These are phyloP conservation scores for Acrocera orbiculus DNA, from an alignment of 2,888 invertebrate species.

Conservation along the genomic window DNA sequence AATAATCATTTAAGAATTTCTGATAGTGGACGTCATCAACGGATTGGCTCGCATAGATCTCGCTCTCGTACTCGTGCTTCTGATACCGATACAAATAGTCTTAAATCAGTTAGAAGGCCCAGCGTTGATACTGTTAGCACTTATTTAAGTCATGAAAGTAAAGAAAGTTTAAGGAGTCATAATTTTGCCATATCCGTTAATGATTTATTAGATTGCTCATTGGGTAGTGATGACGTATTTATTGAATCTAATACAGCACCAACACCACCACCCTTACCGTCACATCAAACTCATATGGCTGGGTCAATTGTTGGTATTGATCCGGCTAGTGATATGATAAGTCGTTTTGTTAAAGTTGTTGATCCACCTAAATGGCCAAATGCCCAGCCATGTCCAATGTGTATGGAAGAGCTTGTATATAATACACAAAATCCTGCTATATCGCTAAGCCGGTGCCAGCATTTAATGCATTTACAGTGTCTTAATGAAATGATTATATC, in stretches of 20 bases:
- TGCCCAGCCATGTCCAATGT: slow-evolving; percentile 54
- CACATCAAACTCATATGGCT: slow-evolving; percentile 22
- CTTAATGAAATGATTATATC: slow-evolving; percentile 55
- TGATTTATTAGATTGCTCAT: slow-evolving; percentile 51
- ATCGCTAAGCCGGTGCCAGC: slow-evolving; percentile 54
- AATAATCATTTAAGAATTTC: slow-evolving; percentile 30
- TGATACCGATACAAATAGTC: slow-evolving; percentile 42
- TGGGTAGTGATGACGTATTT: slow-evolving; percentile 56
- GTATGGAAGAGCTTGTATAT: slow-evolving; percentile 38
- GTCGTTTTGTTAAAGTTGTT: slow-evolving; percentile 50
- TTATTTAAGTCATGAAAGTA: slow-evolving; percentile 72
- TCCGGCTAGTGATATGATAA: slow-evolving; percentile 39
- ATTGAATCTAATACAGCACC: slow-evolving; percentile 14
- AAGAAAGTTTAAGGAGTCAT: slow-evolving; percentile 44
- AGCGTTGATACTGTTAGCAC: slow-evolving; percentile 80
- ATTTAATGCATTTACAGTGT: slow-evolving; percentile 66
- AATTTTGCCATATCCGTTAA: slow-evolving; percentile 37
- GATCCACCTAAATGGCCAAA: slow-evolving; percentile 47
- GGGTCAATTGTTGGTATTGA: slow-evolving; percentile 36
- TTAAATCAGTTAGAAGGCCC: slow-evolving; percentile 58
- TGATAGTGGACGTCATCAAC: slow-evolving; percentile 23
- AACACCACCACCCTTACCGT: slow-evolving; percentile 19
- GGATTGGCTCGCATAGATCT: slow-evolving; percentile 27
- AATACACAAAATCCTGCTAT: slow-evolving; percentile 38
- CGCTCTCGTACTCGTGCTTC: slow-evolving; percentile 29